phyloP scores from a whole-genome alignment of 2,113 vertebrate species.

The Xiphophorus hellerii region DNA sequence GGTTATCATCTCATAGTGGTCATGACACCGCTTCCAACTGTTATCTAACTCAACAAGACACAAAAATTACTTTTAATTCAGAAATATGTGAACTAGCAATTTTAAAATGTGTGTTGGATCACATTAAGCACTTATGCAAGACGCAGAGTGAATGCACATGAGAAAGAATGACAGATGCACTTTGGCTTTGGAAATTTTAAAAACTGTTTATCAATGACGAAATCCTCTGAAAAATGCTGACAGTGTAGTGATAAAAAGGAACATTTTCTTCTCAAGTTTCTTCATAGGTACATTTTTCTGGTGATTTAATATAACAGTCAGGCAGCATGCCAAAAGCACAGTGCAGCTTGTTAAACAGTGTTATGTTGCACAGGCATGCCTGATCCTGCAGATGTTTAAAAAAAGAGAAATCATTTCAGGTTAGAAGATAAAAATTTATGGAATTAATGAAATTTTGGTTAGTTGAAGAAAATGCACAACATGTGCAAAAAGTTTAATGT shows the following conservation, averaged over 20 bases:
- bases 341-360: conserved; percentile 3
- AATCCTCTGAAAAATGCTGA: not conserved
- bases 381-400: conserved; percentile 20
- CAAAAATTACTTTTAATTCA: not conserved
- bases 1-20: not conserved
- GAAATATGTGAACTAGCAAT: not conserved
- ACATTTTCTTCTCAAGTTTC: not conserved
- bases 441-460: not conserved
- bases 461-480: not conserved
- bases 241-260: not conserved
- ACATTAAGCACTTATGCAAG: not conserved
- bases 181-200: not conserved
- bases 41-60: not conserved
- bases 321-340: conserved; percentile 10
- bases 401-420: not conserved
- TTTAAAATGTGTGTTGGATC: not conserved
- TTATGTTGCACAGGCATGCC: conserved; percentile 12
- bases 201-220: not conserved
- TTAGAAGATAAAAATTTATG: not conserved
- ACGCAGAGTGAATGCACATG: not conserved
- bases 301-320: not conserved
- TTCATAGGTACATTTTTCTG: not conserved
- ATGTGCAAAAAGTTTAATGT: not conserved
- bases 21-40: conserved; percentile 4
- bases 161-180: not conserved